Percentiles rank a stretch among this genome's conserved stretches.
phyloP scores from a whole-genome alignment of 2,888 invertebrate species.

The Biston betularia region DNA sequence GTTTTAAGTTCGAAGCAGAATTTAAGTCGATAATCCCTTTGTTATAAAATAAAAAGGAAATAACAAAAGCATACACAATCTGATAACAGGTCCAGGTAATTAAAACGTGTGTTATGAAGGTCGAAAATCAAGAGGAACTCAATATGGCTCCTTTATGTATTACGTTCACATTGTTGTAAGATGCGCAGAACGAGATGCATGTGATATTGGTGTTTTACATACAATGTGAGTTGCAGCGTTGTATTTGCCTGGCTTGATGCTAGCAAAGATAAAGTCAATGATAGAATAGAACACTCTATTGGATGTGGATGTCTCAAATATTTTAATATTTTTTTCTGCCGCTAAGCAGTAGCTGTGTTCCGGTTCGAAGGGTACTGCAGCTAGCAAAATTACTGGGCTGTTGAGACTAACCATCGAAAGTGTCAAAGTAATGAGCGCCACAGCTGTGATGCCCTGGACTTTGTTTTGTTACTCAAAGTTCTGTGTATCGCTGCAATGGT shows the following conservation, averaged over 20 bases:
- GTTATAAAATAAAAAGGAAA: slow-evolving; percentile 11
- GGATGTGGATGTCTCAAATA: no score
- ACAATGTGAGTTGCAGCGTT: background rate
- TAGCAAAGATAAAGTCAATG: background rate
- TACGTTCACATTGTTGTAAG: slow-evolving; percentile 19
- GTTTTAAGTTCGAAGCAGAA: no score
- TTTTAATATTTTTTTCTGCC: no score
- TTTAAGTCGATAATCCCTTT: background rate
- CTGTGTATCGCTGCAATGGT: no score
- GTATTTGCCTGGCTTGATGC: background rate
- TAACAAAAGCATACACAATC: slow-evolving; percentile 12
- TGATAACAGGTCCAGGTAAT: slow-evolving; percentile 19
- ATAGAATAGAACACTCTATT: no score
- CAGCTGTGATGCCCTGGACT: no score
- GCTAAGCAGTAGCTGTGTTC: no score
- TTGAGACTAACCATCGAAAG: no score
- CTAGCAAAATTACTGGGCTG: no score
- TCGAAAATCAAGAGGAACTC: slow-evolving; percentile 9
- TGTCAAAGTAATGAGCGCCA: no score
- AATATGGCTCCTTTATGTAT: slow-evolving; percentile 17
- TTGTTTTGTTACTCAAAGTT: no score
- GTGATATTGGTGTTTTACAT: background rate
- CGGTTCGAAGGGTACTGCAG: no score
- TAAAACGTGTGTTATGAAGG: slow-evolving; percentile 21
- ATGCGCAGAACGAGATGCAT: slow-evolving; percentile 6